phyloP scores from a whole-genome alignment of 2,113 vertebrate genomes.

The Turnix velox region DNA sequence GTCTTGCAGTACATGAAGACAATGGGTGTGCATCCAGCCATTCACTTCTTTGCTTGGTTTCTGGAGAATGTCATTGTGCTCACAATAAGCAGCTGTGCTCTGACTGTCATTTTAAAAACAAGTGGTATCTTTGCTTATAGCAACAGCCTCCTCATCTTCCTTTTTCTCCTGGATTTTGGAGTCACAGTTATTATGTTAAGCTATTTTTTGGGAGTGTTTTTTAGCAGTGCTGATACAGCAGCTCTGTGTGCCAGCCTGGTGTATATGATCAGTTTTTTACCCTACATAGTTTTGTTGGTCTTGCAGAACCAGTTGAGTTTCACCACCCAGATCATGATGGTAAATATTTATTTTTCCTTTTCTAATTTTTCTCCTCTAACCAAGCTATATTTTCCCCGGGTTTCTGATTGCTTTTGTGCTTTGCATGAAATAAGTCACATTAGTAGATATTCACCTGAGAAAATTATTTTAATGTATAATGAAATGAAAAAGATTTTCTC shows the following conservation, averaged over 20 bases:
- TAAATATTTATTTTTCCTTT: constrained; percentile 28
- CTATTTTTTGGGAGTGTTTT: constrained; percentile 66
- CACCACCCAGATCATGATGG: constrained; percentile 55
- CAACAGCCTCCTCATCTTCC: constrained; percentile 59
- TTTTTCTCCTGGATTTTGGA: constrained; percentile 74
- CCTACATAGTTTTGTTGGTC: constrained; percentile 70
- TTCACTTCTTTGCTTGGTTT: constrained; percentile 75
- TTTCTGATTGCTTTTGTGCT: not conserved
- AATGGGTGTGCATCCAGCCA: constrained; percentile 65
- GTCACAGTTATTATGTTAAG: constrained; percentile 66
- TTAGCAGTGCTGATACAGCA: constrained; percentile 60
- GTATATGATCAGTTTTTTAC: constrained; percentile 74
- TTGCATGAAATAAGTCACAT: not conserved
- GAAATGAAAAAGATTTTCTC: not conserved
- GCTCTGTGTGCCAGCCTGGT: constrained; percentile 66
- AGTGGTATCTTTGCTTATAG: constrained; percentile 69
- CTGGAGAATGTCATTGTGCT: constrained; percentile 64
- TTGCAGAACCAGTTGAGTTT: constrained; percentile 65
- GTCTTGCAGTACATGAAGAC: constrained; percentile 69
- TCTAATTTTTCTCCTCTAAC: not conserved
- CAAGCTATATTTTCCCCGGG: not conserved
- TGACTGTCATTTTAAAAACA: constrained; percentile 66
- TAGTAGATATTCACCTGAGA: not conserved
- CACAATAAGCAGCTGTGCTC: constrained; percentile 45
- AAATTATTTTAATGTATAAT: not conserved